Percentiles rank a stretch among this genome's conserved stretches.
Evolutionary conservation across 2,113 vertebrate species (phyloP).

Genomic region (Coptodon rendalli): DNA sequence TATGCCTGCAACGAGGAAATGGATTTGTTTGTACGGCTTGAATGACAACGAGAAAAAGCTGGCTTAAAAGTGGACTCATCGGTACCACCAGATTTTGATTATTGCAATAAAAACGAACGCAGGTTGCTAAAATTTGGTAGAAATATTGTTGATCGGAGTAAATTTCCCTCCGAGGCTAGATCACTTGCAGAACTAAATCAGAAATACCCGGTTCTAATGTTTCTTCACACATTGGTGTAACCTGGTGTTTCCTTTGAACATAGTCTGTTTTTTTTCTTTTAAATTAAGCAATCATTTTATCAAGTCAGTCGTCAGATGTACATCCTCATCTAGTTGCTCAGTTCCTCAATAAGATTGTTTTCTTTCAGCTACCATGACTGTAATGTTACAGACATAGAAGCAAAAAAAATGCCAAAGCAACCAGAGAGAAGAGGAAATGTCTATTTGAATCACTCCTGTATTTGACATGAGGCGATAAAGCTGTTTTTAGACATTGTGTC

Average conservation of each 20-base stretch:
- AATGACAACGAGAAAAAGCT: not conserved
- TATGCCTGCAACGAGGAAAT: not conserved
- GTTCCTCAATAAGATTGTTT: conserved; percentile 25
- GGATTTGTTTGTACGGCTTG: not conserved
- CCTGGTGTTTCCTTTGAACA: not conserved
- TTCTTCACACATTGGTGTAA: not conserved
- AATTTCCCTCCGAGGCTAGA: not conserved
- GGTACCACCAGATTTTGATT: not conserved
- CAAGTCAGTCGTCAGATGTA: not conserved
- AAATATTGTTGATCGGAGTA: not conserved
- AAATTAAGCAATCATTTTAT: not conserved
- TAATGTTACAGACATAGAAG: not conserved
- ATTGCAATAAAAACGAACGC: not conserved
- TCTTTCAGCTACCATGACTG: not conserved
- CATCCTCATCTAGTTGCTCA: conserved; percentile 31
- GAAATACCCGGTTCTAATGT: not conserved
- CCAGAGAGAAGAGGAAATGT: conserved; percentile 25
- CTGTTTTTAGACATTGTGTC: not conserved
- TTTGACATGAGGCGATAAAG: not conserved
- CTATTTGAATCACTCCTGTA: not conserved
- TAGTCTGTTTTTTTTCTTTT: not conserved
- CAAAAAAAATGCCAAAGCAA: not conserved
- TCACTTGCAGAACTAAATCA: not conserved
- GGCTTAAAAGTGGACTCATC: not conserved
- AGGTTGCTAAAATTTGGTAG: not conserved